These are phyloP conservation scores for Sminthurides aquaticus DNA, from an alignment of 2,888 invertebrate genomes.

Conservation along the genomic window DNA sequence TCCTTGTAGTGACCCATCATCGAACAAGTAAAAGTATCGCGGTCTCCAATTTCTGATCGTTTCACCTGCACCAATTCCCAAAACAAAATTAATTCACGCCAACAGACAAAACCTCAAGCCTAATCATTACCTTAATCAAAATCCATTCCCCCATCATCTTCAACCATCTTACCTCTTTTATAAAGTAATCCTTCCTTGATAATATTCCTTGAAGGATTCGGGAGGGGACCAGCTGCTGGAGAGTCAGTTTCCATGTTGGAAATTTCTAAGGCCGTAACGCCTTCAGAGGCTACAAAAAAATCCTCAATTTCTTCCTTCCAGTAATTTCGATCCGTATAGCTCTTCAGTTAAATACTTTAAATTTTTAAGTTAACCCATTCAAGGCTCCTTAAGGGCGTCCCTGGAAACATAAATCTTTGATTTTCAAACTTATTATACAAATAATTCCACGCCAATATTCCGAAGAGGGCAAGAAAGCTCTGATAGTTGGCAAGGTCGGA, in stretches of 20 bases:
- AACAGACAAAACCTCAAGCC: neutral
- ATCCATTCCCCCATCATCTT: no score
- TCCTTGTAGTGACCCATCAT: constrained; percentile 90
- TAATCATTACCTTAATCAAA: neutral
- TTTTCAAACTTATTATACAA: neutral
- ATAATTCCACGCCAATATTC: neutral
- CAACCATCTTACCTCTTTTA: constrained; percentile 37
- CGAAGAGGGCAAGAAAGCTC: no score
- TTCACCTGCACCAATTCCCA: constrained; percentile 82
- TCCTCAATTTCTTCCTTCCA: no score
- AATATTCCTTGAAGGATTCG: constrained; percentile 17
- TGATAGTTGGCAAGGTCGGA: constrained; percentile 3
- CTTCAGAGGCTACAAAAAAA: no score
- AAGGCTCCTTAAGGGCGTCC: no score
- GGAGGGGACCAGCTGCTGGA: neutral
- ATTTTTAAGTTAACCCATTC: no score
- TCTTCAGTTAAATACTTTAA: no score
- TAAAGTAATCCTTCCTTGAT: constrained; percentile 39
- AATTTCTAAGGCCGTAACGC: no score
- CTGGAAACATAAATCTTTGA: no score
- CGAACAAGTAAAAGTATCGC: constrained; percentile 88
- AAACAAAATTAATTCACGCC: constrained; percentile 23
- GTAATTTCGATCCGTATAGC: no score
- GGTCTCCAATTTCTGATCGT: constrained; percentile 98
- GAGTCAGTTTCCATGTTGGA: constrained; percentile 7